These are phyloP conservation scores for Pseudopodoces humilis DNA, from an alignment of 2,113 vertebrate genomes.

Conservation along the genomic window DNA sequence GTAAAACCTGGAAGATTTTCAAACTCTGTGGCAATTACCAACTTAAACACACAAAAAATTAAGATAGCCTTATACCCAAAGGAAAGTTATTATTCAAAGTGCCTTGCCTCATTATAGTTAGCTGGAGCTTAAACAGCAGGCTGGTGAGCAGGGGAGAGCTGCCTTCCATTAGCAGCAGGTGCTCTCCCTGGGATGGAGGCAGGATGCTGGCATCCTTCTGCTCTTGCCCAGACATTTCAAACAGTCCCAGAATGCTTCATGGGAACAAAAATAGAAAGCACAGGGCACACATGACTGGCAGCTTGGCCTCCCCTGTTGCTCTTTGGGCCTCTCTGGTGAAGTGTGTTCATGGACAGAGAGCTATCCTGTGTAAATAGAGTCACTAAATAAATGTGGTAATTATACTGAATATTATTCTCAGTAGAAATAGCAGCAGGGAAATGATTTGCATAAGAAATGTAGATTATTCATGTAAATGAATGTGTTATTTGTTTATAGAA, in stretches of 20 bases:
- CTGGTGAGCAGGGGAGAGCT: not conserved
- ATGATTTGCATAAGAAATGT: constrained; percentile 70
- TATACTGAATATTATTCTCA: constrained; percentile 65
- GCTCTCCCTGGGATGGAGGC: not conserved
- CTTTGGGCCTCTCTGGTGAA: constrained; percentile 22
- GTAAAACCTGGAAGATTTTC: constrained; percentile 77
- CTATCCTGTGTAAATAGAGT: constrained; percentile 54
- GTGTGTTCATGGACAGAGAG: constrained; percentile 7
- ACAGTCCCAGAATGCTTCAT: not conserved
- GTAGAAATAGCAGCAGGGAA: constrained; percentile 58
- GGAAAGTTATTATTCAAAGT: constrained; percentile 63
- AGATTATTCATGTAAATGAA: constrained; percentile 68
- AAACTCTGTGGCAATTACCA: constrained; percentile 74
- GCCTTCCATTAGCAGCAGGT: constrained; percentile 47
- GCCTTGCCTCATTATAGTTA: constrained; percentile 62
- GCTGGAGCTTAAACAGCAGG: constrained; percentile 16
- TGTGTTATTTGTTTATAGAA: constrained; percentile 66
- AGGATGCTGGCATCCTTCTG: constrained; percentile 41
- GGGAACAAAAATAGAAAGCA: not conserved
- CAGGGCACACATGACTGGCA: not conserved
- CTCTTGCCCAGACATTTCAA: not conserved
- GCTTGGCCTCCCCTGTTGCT: constrained; percentile 30
- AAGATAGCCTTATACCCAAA: constrained; percentile 67
- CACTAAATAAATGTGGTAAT: constrained; percentile 67
- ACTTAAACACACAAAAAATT: constrained; percentile 64